phyloP scores from a whole-genome alignment of 2,113 vertebrate genomes.

The Cervus canadensis region DNA sequence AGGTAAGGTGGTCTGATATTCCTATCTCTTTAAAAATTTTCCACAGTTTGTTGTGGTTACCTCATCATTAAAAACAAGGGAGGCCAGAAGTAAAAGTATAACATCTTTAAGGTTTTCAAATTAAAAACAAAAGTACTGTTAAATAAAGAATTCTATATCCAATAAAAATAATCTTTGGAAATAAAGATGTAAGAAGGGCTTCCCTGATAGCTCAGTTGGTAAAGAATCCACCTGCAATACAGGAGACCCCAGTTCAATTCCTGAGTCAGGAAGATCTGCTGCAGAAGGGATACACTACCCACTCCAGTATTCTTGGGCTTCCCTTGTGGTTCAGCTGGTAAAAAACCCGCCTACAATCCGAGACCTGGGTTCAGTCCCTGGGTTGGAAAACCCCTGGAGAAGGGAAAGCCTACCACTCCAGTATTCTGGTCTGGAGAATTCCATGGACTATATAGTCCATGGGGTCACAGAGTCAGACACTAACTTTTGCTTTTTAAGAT shows the following conservation, averaged over 20 bases:
- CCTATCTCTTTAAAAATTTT: background rate
- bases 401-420: too few relatives aligned
- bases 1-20: background rate
- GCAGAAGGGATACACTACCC: background rate
- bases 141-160: background rate
- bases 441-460: too few relatives aligned
- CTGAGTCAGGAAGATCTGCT: rapidly evolving
- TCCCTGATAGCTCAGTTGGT: background rate
- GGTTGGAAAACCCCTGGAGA: too few relatives aligned
- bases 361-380: too few relatives aligned
- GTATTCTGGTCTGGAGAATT: too few relatives aligned
- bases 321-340: background rate
- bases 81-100: background rate
- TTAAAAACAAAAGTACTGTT: background rate
- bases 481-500: background rate
- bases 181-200: background rate
- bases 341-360: background rate
- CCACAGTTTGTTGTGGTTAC: background rate
- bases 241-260: background rate
- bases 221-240: background rate
- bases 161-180: background rate
- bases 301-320: background rate
- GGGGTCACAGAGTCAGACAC: background rate
- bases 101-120: background rate
- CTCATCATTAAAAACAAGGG: background rate